Evolutionary conservation across 2,113 vertebrate genomes (phyloP), one percentile per base, ranked within the genome.

Genomic region (Lampris megalopsis): DNA sequence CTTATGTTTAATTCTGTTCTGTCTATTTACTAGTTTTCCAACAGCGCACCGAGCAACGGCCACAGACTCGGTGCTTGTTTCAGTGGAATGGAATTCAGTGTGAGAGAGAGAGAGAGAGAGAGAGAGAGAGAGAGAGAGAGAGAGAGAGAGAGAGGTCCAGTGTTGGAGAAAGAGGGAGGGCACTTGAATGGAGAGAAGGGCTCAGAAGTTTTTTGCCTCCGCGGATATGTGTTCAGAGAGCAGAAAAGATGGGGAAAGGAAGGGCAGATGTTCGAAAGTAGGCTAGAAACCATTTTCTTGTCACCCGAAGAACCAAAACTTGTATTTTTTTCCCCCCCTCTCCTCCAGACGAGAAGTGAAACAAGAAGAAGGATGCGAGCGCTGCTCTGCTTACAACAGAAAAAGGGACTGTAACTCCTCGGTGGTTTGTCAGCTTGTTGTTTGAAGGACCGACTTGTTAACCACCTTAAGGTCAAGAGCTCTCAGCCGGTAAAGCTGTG

Each of bases 61-160:
- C 85, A 57, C 83, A 86, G 87, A 70, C 84, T 74, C 76, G 83
- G 37, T 24, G 73, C 85, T 90, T 93, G 94, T 90, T 93, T 94
- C 92, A 94, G 81, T 68, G 87, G 92, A 94, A 86, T 83, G 94
- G 93, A 94, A 94, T 94, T 90, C 89, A 81, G 68, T 79, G 81
- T 36, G 49, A 35, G 78, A 82, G 88, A 85, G 88, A 88, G 52
- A 73, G 84, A 63, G 73, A 80, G 49, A 52, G 43, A 0, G 70
- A 71, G 74, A 1, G 58, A 61, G 53, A 24, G 61, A 40, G 62
- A 62, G 64, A 58, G 59, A 38, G 36, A 59, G 40, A 37, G 63
- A 1, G 1, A 8, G 59, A 37, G 58, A 67, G 48, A 57, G 53
- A 54, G 62, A 54, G 61, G 24, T 24, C 24, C 24, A 24, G 24